Evolutionary conservation across 2,888 invertebrate species (phyloP).

Genomic region (Thalpophila matura): DNA sequence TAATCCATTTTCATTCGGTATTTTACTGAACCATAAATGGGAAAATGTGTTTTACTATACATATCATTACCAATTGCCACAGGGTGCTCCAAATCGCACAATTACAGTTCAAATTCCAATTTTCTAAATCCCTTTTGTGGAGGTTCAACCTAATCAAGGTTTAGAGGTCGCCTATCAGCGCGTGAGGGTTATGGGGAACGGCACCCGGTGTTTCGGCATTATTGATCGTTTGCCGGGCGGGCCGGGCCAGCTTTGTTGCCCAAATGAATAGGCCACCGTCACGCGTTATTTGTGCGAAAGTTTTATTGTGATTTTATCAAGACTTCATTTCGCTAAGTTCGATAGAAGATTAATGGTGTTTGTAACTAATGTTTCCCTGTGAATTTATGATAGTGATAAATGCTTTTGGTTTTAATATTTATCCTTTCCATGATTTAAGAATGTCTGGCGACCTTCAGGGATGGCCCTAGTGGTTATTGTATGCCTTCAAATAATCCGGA

Average conservation of each 20-base stretch:
- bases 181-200: constrained; percentile 59
- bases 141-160: constrained; percentile 57
- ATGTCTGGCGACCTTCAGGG: constrained; percentile 22
- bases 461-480: background rate
- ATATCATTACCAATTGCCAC: constrained; percentile 42
- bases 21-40: constrained; percentile 28
- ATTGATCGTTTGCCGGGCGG: constrained; percentile 62
- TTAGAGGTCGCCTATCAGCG: constrained; percentile 56
- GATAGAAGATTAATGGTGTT: constrained; percentile 56
- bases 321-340: constrained; percentile 55
- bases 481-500: constrained; percentile 16
- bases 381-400: constrained; percentile 34
- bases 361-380: constrained; percentile 27
- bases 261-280: constrained; percentile 59
- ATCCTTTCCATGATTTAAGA: constrained; percentile 14
- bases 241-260: constrained; percentile 50
- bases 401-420: constrained; percentile 29
- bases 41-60: constrained; percentile 45
- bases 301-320: constrained; percentile 63
- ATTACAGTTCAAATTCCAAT: constrained; percentile 61
- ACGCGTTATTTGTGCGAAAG: constrained; percentile 58
- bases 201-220: constrained; percentile 60
- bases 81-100: constrained; percentile 41
- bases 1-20: constrained; percentile 30
- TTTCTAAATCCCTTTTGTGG: constrained; percentile 53